Evolutionary conservation across 1,140 invertebrate genomes (phyloP).

Genomic region (Campoletis sonorensis): DNA sequence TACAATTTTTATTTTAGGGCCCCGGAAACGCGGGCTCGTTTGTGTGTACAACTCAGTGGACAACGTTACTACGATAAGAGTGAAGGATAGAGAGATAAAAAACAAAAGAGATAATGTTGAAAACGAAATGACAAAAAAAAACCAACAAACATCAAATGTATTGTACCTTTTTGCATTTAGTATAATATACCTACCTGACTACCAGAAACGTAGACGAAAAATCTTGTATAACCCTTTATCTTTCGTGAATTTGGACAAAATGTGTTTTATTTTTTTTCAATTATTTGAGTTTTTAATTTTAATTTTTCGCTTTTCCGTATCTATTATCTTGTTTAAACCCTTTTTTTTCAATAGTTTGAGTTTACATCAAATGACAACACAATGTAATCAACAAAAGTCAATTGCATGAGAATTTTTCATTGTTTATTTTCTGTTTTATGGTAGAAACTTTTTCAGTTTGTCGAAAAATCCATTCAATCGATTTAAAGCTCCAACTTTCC

Average conservation of each 20-base stretch:
- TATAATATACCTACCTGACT: slow-evolving; percentile 72
- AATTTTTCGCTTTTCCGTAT: not conserved
- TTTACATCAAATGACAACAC: not conserved
- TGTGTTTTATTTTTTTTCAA: slow-evolving; percentile 36
- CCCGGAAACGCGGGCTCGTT: slow-evolving; percentile 51
- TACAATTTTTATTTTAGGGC: slow-evolving; percentile 65
- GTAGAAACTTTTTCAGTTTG: not conserved
- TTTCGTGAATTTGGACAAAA: not conserved
- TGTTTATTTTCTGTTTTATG: no score
- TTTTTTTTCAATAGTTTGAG: slow-evolving; percentile 6
- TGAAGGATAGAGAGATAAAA: slow-evolving; percentile 47
- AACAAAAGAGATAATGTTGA: slow-evolving; percentile 59
- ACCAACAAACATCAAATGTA: slow-evolving; percentile 67
- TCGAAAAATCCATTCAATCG: not conserved
- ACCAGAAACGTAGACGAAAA: slow-evolving; percentile 47
- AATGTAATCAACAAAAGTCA: not conserved
- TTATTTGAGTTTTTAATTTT: not conserved
- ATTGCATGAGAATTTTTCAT: not conserved
- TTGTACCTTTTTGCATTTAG: slow-evolving; percentile 74
- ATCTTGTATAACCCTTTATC: not conserved
- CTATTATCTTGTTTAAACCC: not conserved
- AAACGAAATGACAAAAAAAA: slow-evolving; percentile 56
- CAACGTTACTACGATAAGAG: slow-evolving; percentile 62
- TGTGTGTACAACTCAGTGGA: slow-evolving; percentile 64
- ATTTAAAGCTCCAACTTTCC: no score